Evolutionary conservation across 2,797 vertebrate genomes (phyloP).

Genomic region (Mus spretus): DNA sequence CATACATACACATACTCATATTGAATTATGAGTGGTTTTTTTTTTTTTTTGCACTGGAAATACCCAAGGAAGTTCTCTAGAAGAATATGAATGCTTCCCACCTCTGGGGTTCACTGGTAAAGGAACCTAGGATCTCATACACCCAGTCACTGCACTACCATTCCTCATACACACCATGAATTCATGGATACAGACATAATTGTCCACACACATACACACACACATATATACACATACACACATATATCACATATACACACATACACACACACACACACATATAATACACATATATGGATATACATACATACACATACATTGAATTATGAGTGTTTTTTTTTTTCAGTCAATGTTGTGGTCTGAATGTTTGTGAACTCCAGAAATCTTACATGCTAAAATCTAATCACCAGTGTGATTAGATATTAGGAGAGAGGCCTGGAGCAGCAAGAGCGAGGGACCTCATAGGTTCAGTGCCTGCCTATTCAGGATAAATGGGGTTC

Average conservation of each 20-base stretch:
- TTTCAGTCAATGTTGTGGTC: not conserved
- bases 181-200: not conserved
- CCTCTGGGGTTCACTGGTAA: not conserved
- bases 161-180: conserved; percentile 34
- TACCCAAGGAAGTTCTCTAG: not conserved
- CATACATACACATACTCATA: no score
- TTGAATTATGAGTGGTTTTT: no score
- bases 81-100: not conserved
- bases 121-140: not conserved
- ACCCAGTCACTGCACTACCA: not conserved
- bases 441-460: not conserved
- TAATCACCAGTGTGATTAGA: not conserved
- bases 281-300: not conserved
- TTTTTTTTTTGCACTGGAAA: not conserved
- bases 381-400: not conserved
- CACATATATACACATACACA: not conserved
- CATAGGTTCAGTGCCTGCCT: not conserved
- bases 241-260: not conserved
- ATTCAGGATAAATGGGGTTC: not conserved
- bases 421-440: not conserved
- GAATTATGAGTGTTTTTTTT: not conserved
- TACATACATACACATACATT: not conserved
- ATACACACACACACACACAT: not conserved
- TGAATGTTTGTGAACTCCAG: not conserved
- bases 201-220: not conserved